phyloP scores from a whole-genome alignment of 2,797 vertebrate genomes.

The Hydrophis major region DNA sequence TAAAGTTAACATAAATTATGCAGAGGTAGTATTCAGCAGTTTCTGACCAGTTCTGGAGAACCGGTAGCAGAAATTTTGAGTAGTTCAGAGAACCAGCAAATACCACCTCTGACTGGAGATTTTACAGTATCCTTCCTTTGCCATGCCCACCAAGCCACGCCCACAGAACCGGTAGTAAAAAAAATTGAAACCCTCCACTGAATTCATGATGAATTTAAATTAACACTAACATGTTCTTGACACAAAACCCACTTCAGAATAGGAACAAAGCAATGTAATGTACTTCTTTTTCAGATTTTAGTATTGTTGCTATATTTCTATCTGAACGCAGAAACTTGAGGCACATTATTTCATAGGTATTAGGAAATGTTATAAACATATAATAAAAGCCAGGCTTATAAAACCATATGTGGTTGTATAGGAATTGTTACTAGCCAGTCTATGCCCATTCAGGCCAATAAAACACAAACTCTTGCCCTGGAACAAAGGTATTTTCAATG shows the following conservation, averaged over 20 bases:
- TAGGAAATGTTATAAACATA: neutral
- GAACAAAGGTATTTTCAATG: neutral
- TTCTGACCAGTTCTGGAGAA: too few species aligned
- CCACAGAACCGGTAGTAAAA: too few species aligned
- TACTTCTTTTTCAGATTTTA: neutral
- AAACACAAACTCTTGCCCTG: neutral
- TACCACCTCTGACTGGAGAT: too few species aligned
- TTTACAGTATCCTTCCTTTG: too few species aligned
- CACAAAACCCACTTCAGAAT: neutral
- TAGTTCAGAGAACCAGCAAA: too few species aligned
- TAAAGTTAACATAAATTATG: neutral
- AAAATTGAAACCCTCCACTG: too few species aligned
- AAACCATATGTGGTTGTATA: neutral
- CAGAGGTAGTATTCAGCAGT: too few species aligned
- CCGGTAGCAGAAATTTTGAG: too few species aligned
- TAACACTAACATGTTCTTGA: neutral
- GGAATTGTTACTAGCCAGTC: neutral
- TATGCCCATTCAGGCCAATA: neutral
- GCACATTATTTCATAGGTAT: neutral
- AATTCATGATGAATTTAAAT: neutral
- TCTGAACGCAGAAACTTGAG: neutral
- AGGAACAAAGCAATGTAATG: neutral
- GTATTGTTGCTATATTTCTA: neutral
- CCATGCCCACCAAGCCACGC: too few species aligned
- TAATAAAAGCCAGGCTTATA: neutral